These are phyloP conservation scores for Ochropacha duplaris DNA, from an alignment of 2,888 invertebrate genomes.

Conservation along the genomic window DNA sequence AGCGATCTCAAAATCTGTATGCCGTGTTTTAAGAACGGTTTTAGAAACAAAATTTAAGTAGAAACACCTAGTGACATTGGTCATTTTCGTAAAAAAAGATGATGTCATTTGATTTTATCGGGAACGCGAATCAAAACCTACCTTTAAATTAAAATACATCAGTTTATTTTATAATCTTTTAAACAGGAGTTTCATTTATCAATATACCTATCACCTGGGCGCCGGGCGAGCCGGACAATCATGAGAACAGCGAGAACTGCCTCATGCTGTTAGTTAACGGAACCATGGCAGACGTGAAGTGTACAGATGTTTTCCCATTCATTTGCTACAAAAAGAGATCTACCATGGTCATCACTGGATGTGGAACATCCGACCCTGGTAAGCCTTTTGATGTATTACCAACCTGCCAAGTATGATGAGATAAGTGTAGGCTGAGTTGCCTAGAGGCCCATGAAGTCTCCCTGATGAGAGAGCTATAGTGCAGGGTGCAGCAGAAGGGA, in stretches of 20 bases:
- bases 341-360: background rate
- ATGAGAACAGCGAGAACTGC: conserved; percentile 12
- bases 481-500: too few species aligned
- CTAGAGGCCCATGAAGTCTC: too few species aligned
- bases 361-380: conserved; percentile 3
- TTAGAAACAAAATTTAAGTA: too few species aligned
- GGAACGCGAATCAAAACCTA: too few species aligned
- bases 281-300: conserved; percentile 12
- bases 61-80: background rate
- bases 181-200: conserved; percentile 11
- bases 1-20: background rate
- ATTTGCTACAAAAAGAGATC: conserved; percentile 13
- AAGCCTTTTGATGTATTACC: background rate
- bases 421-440: too few species aligned
- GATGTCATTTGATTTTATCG: too few species aligned
- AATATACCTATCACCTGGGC: conserved; percentile 15
- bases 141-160: too few species aligned
- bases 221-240: conserved; percentile 15
- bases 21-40: background rate
- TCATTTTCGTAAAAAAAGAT: too few species aligned
- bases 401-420: too few species aligned
- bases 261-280: conserved; percentile 11
- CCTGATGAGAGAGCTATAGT: too few species aligned
- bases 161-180: background rate
- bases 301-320: conserved; percentile 10